These are phyloP conservation scores for Nyctibius grandis DNA, from an alignment of 2,797 vertebrate species.

Conservation along the genomic window DNA sequence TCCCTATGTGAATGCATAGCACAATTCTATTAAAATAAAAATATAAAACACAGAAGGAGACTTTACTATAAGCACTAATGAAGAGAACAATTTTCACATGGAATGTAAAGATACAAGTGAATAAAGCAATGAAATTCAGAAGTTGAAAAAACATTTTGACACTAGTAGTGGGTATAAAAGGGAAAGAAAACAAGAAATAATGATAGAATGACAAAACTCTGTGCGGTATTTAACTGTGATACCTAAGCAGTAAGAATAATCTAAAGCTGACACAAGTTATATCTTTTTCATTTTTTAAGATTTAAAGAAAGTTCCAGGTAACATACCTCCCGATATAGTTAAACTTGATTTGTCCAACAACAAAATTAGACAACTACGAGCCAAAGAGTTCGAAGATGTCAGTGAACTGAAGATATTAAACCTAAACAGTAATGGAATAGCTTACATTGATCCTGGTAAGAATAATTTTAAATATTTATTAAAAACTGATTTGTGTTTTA, in stretches of 20 bases:
- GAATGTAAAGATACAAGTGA: neutral
- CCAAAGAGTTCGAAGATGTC: slow-evolving; percentile 88
- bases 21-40: neutral
- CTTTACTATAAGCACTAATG: neutral
- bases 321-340: slow-evolving; percentile 87
- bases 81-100: neutral
- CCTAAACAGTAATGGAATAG: slow-evolving; percentile 88
- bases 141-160: neutral
- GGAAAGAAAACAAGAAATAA: neutral
- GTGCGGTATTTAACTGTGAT: neutral
- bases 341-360: slow-evolving; percentile 93
- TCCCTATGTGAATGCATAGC: neutral
- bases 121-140: neutral
- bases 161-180: neutral
- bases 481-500: neutral
- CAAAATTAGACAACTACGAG: slow-evolving; percentile 86
- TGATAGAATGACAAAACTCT: neutral
- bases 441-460: slow-evolving; percentile 88
- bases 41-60: neutral
- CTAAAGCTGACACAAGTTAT: neutral
- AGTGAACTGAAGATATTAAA: slow-evolving; percentile 92
- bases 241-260: neutral
- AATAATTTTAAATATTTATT: neutral
- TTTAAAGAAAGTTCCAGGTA: slow-evolving; percentile 85
- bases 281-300: slow-evolving; percentile 74